Evolutionary conservation across 2,113 vertebrate species (phyloP).

Genomic region (Silurus glanis): DNA sequence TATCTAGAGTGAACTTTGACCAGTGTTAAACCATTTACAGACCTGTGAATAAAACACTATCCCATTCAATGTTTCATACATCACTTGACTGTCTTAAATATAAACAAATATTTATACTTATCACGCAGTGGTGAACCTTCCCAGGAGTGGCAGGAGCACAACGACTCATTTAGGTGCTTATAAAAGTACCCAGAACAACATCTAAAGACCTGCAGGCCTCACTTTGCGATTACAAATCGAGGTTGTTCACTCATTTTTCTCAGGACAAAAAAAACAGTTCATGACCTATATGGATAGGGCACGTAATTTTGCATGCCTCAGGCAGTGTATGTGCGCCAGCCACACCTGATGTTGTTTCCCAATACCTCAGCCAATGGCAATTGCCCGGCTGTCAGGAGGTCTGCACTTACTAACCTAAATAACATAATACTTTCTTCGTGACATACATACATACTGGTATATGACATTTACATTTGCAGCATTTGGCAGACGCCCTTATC

Average conservation of each 20-base stretch:
- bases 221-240: background rate
- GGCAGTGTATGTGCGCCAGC: background rate
- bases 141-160: too few relatives aligned
- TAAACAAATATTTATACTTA: background rate
- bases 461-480: too few relatives aligned
- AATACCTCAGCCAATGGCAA: background rate
- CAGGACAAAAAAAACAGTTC: background rate
- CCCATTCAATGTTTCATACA: background rate
- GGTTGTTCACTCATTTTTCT: too few relatives aligned
- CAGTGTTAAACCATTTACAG: conserved; percentile 27
- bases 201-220: too few relatives aligned
- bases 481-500: too few relatives aligned
- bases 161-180: too few relatives aligned
- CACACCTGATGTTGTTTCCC: background rate
- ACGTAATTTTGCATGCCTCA: background rate
- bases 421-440: too few relatives aligned
- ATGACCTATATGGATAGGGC: background rate
- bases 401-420: background rate
- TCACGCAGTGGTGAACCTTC: too few relatives aligned
- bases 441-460: too few relatives aligned
- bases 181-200: too few relatives aligned
- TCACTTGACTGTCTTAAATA: background rate
- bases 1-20: conserved; percentile 49
- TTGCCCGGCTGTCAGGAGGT: background rate
- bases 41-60: background rate